Conservation (phyloP, 1,140 invertebrate genomes). For the Drosophila navojoa region DNA sequence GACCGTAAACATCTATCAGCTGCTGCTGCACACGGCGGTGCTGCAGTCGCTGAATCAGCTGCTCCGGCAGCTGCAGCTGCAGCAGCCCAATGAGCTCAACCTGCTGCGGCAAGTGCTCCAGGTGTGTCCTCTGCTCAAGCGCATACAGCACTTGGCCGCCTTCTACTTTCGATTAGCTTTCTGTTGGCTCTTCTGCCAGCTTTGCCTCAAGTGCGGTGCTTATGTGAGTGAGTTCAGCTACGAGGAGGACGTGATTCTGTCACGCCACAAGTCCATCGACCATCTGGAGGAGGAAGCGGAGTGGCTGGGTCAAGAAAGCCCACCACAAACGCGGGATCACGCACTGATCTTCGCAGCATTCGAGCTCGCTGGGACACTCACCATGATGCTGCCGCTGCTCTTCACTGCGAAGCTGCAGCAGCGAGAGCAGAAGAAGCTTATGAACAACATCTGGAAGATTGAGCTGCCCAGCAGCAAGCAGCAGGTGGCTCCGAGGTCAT, state of each 20-base stretch:
- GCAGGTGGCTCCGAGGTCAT: not conserved
- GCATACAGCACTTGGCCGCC: conserved; percentile 33
- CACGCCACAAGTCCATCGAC: conserved; percentile 21
- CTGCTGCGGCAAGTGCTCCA: conserved; percentile 22
- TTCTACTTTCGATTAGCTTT: conserved; percentile 44
- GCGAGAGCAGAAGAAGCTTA: conserved; percentile 20
- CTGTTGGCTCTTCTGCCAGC: not conserved
- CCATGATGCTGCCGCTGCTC: conserved; percentile 34
- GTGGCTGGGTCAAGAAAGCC: conserved; percentile 22
- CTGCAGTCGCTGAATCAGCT: conserved; percentile 24
- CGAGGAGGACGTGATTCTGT: conserved; percentile 13
- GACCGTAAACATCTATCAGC: conserved; percentile 32
- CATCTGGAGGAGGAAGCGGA: conserved; percentile 42
- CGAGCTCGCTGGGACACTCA: conserved; percentile 38
- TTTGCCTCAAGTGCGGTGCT: conserved; percentile 19
- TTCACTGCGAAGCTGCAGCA: conserved; percentile 41
- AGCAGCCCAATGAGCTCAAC: conserved; percentile 8
- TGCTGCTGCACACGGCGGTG: conserved; percentile 41
- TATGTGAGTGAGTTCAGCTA: conserved; percentile 10
- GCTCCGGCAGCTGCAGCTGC: conserved; percentile 3
- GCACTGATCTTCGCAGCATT: not conserved
- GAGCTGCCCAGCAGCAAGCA: conserved; percentile 1
- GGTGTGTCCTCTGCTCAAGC: conserved; percentile 14
- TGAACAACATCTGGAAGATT: conserved; percentile 20
- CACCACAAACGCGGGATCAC: not conserved